Evolutionary conservation across 1,140 invertebrate species (phyloP).

Genomic region (Microplitis demolitor): DNA sequence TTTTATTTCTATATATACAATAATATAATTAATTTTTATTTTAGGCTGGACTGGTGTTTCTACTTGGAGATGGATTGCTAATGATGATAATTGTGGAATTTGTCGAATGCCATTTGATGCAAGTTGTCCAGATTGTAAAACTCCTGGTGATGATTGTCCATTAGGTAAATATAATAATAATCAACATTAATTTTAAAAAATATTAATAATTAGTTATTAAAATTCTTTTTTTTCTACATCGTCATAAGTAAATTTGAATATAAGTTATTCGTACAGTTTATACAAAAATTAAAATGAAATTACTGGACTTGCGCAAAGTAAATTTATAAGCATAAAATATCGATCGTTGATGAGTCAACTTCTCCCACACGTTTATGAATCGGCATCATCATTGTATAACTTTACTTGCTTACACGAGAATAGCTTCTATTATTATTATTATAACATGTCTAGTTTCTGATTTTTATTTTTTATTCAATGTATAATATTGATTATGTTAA

Average conservation of each 20-base stretch:
- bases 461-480: too few relatives aligned
- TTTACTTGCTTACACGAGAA: not conserved
- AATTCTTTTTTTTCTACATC: not conserved
- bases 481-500: not conserved
- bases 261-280: not conserved
- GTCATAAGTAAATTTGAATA: too few relatives aligned
- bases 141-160: slow-evolving; percentile 98
- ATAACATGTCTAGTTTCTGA: too few relatives aligned
- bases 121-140: slow-evolving; percentile 97
- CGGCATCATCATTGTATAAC: not conserved
- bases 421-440: not conserved
- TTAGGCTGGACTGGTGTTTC: slow-evolving; percentile 92
- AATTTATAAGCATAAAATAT: not conserved
- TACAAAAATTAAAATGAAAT: not conserved
- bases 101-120: slow-evolving; percentile 98
- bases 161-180: slow-evolving; percentile 64
- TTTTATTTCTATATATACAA: not conserved
- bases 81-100: slow-evolving; percentile 99
- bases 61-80: slow-evolving; percentile 98
- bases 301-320: slow-evolving; percentile 2
- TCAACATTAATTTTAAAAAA: not conserved
- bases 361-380: not conserved
- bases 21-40: slow-evolving; percentile 2
- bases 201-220: not conserved
- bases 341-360: not conserved